Conservation (phyloP, 2,797 vertebrate genomes). For the Neoniphon sammara region DNA sequence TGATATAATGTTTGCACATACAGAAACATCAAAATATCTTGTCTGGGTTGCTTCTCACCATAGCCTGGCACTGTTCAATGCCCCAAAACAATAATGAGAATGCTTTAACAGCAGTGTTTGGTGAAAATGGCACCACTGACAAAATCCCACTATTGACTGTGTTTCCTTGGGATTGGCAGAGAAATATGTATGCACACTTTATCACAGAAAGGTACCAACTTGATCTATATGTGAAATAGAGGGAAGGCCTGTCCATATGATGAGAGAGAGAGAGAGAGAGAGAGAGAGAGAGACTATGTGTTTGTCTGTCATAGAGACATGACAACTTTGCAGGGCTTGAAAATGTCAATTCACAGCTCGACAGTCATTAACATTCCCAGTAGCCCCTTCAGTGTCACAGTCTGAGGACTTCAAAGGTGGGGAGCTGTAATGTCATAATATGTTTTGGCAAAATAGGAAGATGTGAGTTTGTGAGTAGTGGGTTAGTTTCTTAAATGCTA, state of each 20-base stretch:
- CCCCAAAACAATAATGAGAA: neutral
- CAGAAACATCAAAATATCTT: neutral
- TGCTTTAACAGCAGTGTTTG: constrained; percentile 8
- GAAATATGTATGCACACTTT: neutral
- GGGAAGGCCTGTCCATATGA: constrained; percentile 28
- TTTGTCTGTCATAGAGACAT: constrained; percentile 14
- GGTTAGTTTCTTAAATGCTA: neutral
- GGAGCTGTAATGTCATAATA: neutral
- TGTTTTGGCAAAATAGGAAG: neutral
- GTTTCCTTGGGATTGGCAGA: constrained; percentile 13
- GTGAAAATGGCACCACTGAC: constrained; percentile 9
- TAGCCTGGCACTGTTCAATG: neutral
- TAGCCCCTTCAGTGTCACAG: constrained; percentile 32
- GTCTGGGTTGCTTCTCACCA: neutral
- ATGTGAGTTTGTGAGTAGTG: neutral
- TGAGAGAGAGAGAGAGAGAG: neutral
- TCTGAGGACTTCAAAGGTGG: neutral
- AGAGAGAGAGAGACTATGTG: no score
- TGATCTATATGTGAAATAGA: constrained; percentile 57
- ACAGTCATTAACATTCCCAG: constrained; percentile 50
- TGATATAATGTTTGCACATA: neutral
- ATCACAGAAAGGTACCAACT: constrained; percentile 38
- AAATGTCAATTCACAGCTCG: constrained; percentile 65
- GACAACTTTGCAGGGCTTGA: constrained; percentile 58
- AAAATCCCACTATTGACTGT: neutral